phyloP scores from a whole-genome alignment of 2,113 vertebrate species.

The Sitta europaea region DNA sequence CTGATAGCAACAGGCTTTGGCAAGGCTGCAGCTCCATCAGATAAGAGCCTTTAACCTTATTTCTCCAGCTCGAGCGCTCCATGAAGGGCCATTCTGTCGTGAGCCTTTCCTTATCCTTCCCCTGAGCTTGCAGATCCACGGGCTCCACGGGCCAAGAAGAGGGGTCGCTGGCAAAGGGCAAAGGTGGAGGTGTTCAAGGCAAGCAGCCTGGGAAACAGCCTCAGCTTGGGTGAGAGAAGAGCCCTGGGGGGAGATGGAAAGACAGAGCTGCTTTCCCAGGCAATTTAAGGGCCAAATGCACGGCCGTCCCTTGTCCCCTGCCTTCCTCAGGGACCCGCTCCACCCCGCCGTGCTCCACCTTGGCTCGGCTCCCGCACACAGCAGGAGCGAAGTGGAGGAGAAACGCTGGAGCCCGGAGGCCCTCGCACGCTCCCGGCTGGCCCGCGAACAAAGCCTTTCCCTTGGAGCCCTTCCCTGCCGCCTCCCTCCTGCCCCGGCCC shows the following conservation, averaged over 20 bases:
- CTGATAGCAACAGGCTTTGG: constrained; percentile 83
- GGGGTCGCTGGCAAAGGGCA: background rate
- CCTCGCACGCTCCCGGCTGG: constrained; percentile 24
- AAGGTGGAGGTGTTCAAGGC: background rate
- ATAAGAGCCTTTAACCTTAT: constrained; percentile 63
- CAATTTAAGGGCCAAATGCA: background rate
- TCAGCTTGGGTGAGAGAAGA: background rate
- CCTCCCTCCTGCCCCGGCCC: background rate
- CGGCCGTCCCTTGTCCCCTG: background rate
- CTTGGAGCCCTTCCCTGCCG: background rate
- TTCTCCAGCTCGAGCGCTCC: background rate
- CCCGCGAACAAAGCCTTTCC: constrained; percentile 17
- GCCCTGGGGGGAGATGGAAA: background rate
- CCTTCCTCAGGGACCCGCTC: constrained; percentile 30
- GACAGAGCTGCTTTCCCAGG: constrained; percentile 33
- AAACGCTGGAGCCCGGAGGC: constrained; percentile 13
- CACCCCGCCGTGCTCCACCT: constrained; percentile 35
- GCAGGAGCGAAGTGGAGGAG: constrained; percentile 36
- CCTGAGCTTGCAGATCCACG: background rate
- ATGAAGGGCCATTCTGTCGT: background rate
- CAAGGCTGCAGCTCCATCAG: constrained; percentile 67
- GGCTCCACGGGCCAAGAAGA: background rate
- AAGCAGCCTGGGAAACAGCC: background rate
- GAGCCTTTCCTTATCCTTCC: background rate
- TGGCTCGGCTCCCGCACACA: constrained; percentile 41